Base-by-base conservation (phyloP, 1,140 invertebrate species). In the Nylanderia fulva region DNA sequence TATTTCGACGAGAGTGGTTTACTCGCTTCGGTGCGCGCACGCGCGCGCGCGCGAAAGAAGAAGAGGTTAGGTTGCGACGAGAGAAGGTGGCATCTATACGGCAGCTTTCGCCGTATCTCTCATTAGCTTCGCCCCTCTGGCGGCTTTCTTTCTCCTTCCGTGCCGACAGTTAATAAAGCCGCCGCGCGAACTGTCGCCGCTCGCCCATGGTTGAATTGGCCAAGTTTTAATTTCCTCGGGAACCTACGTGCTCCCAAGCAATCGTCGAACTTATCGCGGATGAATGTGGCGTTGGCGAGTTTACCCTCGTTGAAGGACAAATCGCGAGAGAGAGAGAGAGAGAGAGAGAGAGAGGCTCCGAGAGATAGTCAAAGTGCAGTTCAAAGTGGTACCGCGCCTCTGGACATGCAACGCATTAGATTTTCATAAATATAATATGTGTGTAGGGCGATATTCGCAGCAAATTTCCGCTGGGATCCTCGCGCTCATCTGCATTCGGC, bases 141-240 rank as follows among this genome's bases (percentile, higher is more conserved):
- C 39, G 29, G n/a, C 24, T 69, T 61, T 52, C 63, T 69, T 66
- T 69, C 45, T 60, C 68, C 64, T 42, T 29, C 54, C 21, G 71
- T 24, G 83, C 76, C 85, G 61, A 58, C 77, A 85, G 84, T 88
- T 92, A 85, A 91, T 92, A 90, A 90, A 84, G 85, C 91, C 84
- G 18, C 71, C 9, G 86, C 72, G 77, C 72, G 77, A 88, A 74
- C 88, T 82, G 85, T 66, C n/a, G n/a, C 85, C 60, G 82, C 80
- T 75, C 80, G 4, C 76, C 85, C 2, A n/a, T 48, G 36, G 33
- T 56, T 84, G 86, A 91, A 91, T 93, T 90, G 90, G 86, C 87
- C 85, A 92, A 93, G 91, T 93, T 93, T 92, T 91, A 91, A 92
- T 93, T 91, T 90, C 88, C 88, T 89, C 79, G 77, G 52, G 58